Base-by-base conservation (phyloP, 2,888 invertebrate genomes). In the Acanthococcus lagerstroemiae region DNA sequence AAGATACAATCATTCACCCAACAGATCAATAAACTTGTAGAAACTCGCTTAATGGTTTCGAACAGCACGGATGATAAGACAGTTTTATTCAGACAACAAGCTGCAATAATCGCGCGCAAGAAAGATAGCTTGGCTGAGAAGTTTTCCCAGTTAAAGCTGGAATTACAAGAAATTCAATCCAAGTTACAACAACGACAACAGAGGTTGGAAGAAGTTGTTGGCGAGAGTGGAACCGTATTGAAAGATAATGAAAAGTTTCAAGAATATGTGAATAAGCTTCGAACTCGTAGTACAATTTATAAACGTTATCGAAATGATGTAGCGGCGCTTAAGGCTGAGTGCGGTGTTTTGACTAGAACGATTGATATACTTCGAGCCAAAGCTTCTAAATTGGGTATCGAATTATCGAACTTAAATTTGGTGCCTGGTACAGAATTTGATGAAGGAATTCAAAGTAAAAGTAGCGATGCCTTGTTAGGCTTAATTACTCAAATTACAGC, bases 31-130 rank as follows among this genome's bases (percentile, higher is more conserved):
- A 81, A 83, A 68, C 75, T 90, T 68, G 83, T 88, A 0, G 87
- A 89, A 74, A 83, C 83, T 61, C 82, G 85, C 70, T 80, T 89
- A 74, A 81, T 82, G 9, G 80, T 80, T 30, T 79, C 82, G 0
- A 84, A 84, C 67, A 83, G 83, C 72, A 73, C 71, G 24, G 81
- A 82, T 69, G 90, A 91, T 74, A 88, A 90, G 74, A 78, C 90
- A 69, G 85, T 86, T 1, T 85, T 91, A 50, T 92, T 90, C 74
- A 81, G 91, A 30, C 91, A 93, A 73, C 92, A 93, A 77, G 89
- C 89, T 0, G 81, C 84, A 0, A 85, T 88, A 24, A 87, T 91
- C 55, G 81, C 84, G 12, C 83, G 89, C 67, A 90, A 90, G 74
- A 92, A 92, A 74, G 86, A 87, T 69, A 80, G 82, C 17, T 83